Conservation (phyloP, 2,888 invertebrate species). For the Drosophila leonis region DNA sequence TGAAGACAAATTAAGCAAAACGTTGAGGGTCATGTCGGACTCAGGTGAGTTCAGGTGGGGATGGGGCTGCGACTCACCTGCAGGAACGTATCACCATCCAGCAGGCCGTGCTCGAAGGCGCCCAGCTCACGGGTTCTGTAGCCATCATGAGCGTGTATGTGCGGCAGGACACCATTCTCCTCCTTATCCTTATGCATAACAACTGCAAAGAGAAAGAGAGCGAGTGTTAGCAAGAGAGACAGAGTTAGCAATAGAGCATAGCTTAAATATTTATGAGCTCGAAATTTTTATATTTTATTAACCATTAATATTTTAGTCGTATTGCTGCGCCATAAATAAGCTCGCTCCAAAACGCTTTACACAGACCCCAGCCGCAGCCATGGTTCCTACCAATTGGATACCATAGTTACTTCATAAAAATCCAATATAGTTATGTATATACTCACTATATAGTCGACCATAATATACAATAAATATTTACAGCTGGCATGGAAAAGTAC, state of each 20-base stretch:
- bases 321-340: slow-evolving; percentile 64
- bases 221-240: slow-evolving; percentile 5
- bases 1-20: slow-evolving; percentile 65
- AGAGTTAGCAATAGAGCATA: neutral
- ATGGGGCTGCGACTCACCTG: slow-evolving; percentile 89
- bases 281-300: slow-evolving; percentile 67
- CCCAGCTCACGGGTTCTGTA: slow-evolving; percentile 91
- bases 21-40: neutral
- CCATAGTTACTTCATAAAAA: slow-evolving; percentile 79
- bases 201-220: slow-evolving; percentile 88
- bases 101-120: slow-evolving; percentile 94
- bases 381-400: slow-evolving; percentile 34
- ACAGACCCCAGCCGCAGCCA: slow-evolving; percentile 1
- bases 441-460: slow-evolving; percentile 30
- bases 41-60: neutral
- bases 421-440: slow-evolving; percentile 64
- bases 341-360: slow-evolving; percentile 47
- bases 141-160: slow-evolving; percentile 88
- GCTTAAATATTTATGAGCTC: slow-evolving; percentile 53
- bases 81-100: slow-evolving; percentile 97
- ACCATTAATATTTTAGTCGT: slow-evolving; percentile 66
- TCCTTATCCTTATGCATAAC: slow-evolving; percentile 98
- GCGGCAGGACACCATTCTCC: slow-evolving; percentile 90
- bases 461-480: slow-evolving; percentile 75
- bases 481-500: slow-evolving; percentile 69